Evolutionary conservation across 2,797 vertebrate genomes (phyloP).

Genomic region (Sebastes miniatus): DNA sequence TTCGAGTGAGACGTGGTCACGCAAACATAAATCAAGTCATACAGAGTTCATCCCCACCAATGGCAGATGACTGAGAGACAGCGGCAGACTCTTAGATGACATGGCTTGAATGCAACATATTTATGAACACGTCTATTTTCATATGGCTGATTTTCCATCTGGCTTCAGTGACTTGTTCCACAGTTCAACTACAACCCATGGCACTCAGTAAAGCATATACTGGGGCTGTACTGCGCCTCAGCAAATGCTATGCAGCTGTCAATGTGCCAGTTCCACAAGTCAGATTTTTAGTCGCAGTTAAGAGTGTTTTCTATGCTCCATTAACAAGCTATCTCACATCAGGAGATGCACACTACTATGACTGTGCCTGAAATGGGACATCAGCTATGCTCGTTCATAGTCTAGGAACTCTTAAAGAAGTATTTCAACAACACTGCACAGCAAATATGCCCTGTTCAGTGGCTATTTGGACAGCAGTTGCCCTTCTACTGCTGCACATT

Average conservation of each 20-base stretch:
- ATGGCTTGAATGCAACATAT: slow-evolving; percentile 2
- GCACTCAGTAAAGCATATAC: slow-evolving; percentile 18
- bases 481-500: slow-evolving; percentile 1
- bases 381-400: slow-evolving; percentile 39
- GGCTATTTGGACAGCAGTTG: slow-evolving; percentile 10
- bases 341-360: slow-evolving; percentile 29
- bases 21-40: slow-evolving; percentile 20
- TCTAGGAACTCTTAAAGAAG: slow-evolving; percentile 14
- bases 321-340: slow-evolving; percentile 56
- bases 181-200: not conserved
- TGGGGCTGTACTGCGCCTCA: not conserved
- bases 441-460: slow-evolving; percentile 22
- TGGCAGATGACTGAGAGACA: slow-evolving; percentile 21
- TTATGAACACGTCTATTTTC: slow-evolving; percentile 29
- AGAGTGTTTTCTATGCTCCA: slow-evolving; percentile 35
- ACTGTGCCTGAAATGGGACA: slow-evolving; percentile 33
- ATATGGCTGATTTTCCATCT: slow-evolving; percentile 13
- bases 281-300: slow-evolving; percentile 40
- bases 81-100: not conserved
- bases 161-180: slow-evolving; percentile 26
- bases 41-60: not conserved
- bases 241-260: slow-evolving; percentile 43
- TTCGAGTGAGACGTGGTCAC: slow-evolving; percentile 22
- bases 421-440: slow-evolving; percentile 14
- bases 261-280: slow-evolving; percentile 50